Base-by-base conservation (phyloP, 2,113 vertebrate species). In the Trogon surrucura region DNA sequence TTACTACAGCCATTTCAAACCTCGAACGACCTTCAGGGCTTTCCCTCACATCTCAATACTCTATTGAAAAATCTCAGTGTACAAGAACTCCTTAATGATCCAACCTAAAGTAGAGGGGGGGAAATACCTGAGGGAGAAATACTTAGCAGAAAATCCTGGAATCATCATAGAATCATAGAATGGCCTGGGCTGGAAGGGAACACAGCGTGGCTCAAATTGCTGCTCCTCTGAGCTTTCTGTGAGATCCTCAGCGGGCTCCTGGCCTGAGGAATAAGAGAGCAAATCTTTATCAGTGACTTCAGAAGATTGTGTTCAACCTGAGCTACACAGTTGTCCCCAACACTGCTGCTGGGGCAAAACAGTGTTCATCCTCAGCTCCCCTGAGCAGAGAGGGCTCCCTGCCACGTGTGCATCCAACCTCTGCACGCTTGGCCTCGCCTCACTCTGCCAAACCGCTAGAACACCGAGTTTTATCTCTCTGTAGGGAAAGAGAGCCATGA, bases 331-430 rank as follows among this genome's bases (percentile, higher is more conserved):
- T 17, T 44, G 29, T 32, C 11, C 32, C 22, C 17, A n/a, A 4
- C 5, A 23, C 20, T 85, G 47, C 44, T 51, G 11, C 6, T 53
- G 26, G 26, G 44, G 36, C 60, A 64, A 22, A 64, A 41, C 15
- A 13, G 22, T 0, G 1, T 50, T 45, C 56, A 25, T 32, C 19
- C 66, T n/a, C 34, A 9, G 5, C 8, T 2, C 2, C 19, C 18
- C 45, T 16, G 32, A 45, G 21, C 27, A 85, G 45, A 19, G 36
- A 45, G 71, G 26, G 12, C 14, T 80, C 38, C 9, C 47, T 48
- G 26, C 29, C 67, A 70, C 10, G 18, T 0, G 1, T 26, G 25
- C 23, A 48, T 27, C 69, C 70, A 29, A 48, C 73, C 14, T n/a
- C 74, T 11, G 32, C 21, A 16, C 13, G 3, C 19, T 34, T 67